Percentiles rank a stretch among this genome's conserved stretches.
Conservation (phyloP, 2,113 vertebrate genomes). For the Triplophysa rosa region DNA sequence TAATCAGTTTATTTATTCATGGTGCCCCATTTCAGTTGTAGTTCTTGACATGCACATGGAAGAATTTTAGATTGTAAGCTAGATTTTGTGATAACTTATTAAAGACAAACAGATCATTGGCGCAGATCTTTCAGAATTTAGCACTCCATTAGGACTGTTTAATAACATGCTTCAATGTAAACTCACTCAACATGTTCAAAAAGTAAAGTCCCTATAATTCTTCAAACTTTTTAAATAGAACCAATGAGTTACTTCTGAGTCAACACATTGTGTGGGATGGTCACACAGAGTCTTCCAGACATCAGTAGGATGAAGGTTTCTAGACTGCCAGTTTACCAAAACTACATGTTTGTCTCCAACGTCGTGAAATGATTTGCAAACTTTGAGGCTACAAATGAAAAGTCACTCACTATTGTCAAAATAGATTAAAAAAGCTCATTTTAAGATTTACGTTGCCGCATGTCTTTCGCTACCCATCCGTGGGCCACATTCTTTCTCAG, state of each 20-base stretch:
- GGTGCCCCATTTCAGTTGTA: no score
- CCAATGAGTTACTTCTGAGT: not conserved
- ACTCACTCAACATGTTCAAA: not conserved
- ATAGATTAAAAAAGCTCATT: conserved; percentile 15
- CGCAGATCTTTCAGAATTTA: not conserved
- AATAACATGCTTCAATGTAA: not conserved
- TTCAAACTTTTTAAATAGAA: not conserved
- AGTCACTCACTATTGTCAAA: conserved; percentile 9
- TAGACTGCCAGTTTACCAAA: not conserved
- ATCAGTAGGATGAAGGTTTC: not conserved
- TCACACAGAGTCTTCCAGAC: not conserved
- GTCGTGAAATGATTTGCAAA: not conserved
- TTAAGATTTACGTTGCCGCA: conserved; percentile 9
- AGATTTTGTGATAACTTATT: no score
- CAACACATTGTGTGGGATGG: not conserved
- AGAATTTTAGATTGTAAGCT: no score
- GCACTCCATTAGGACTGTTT: not conserved
- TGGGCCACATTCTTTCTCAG: conserved; percentile 22
- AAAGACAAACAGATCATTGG: not conserved
- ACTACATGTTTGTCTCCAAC: conserved; percentile 23
- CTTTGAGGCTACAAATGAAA: not conserved
- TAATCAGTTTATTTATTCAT: no score
- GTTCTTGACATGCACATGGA: no score
- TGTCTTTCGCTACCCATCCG: not conserved
- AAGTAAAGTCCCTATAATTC: not conserved